phyloP scores from a whole-genome alignment of 2,113 vertebrate genomes.

The Thermophis baileyi region DNA sequence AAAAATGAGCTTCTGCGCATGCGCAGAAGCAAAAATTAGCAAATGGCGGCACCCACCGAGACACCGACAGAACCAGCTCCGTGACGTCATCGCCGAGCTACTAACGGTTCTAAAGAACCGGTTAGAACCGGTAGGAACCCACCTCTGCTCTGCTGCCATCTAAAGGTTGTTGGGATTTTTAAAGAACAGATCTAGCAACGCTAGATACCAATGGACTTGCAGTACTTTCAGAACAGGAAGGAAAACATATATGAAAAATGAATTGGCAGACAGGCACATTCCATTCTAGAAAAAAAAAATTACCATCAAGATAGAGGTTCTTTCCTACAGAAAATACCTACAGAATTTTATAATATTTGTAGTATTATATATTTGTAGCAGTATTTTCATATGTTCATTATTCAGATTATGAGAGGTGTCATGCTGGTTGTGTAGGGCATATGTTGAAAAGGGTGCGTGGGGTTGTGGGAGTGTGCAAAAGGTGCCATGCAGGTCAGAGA shows the following conservation, averaged over 20 bases:
- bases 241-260: slow-evolving; percentile 7
- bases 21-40: no score
- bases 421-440: not conserved
- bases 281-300: not conserved
- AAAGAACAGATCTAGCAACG: not conserved
- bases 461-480: not conserved
- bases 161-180: not conserved
- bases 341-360: not conserved
- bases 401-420: not conserved
- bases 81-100: no score
- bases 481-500: not conserved
- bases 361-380: not conserved
- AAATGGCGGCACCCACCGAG: no score
- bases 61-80: no score
- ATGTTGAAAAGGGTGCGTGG: not conserved
- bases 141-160: not conserved
- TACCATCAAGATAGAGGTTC: not conserved
- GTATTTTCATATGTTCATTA: not conserved
- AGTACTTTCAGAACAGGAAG: not conserved
- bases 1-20: no score
- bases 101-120: no score
- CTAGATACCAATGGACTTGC: not conserved
- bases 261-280: not conserved
- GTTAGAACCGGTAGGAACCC: no score
- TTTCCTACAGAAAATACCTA: not conserved